Percentiles rank a stretch among this genome's conserved stretches.
Conservation (phyloP, 2,888 invertebrate genomes). For the Clistopyga incitator region DNA sequence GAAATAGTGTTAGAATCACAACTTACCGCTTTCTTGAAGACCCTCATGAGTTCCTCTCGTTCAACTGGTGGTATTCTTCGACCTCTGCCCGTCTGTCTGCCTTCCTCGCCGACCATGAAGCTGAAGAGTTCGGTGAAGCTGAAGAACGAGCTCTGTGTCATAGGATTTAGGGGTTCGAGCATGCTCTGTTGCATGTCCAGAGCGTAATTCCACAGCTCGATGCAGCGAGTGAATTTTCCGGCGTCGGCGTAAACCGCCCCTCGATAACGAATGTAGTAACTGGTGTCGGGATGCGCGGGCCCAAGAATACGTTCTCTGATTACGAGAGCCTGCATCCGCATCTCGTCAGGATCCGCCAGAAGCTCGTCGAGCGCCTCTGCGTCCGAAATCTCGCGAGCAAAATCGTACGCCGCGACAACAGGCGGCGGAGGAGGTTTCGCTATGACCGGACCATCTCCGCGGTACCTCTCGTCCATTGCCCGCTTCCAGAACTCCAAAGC, state of each 20-base stretch:
- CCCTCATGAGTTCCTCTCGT: constrained; percentile 92
- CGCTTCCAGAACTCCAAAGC: constrained; percentile 95
- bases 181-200: constrained; percentile 98
- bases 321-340: constrained; percentile 97
- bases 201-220: constrained; percentile 98
- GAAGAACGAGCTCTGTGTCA: constrained; percentile 97
- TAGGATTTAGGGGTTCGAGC: constrained; percentile 95
- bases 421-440: constrained; percentile 90
- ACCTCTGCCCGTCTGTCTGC: constrained; percentile 88
- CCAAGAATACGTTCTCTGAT: constrained; percentile 96
- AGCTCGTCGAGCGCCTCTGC: constrained; percentile 93
- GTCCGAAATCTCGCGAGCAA: constrained; percentile 92
- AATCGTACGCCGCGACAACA: constrained; percentile 95
- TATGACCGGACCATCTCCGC: constrained; percentile 88
- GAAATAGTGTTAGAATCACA: neutral
- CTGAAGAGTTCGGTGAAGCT: constrained; percentile 98
- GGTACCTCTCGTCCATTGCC: constrained; percentile 94
- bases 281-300: constrained; percentile 98
- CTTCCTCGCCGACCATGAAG: constrained; percentile 96
- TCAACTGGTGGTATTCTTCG: constrained; percentile 92
- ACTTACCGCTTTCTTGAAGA: constrained; percentile 91
- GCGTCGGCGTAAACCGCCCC: constrained; percentile 98
- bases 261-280: constrained; percentile 97
- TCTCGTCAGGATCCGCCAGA: constrained; percentile 96
- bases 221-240: constrained; percentile 96